A percentile compares a stretch with the other conserved stretches of the same genome.
Evolutionary conservation across 1,140 invertebrate genomes (phyloP).

Genomic region (Drosophila burlai): DNA sequence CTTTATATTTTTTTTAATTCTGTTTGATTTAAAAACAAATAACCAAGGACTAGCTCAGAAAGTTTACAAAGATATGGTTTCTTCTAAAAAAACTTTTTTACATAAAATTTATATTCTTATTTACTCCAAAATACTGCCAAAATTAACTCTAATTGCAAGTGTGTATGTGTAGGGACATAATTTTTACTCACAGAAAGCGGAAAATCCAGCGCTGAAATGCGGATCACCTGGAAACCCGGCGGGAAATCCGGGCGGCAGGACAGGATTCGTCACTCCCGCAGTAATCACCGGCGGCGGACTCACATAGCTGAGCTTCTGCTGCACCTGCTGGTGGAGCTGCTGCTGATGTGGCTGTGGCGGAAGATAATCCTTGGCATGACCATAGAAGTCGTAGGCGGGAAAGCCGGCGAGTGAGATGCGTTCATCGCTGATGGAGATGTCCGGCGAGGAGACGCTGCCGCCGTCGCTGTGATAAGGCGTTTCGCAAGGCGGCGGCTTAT

Average conservation of each 20-base stretch:
- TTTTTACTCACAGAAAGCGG: slow-evolving; percentile 78
- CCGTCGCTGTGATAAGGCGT: slow-evolving; percentile 79
- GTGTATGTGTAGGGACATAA: too few relatives aligned
- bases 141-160: too few relatives aligned
- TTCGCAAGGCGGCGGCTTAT: slow-evolving; percentile 51
- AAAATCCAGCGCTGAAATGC: slow-evolving; percentile 78
- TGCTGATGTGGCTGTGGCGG: slow-evolving; percentile 11
- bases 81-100: neutral
- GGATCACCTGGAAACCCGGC: slow-evolving; percentile 66
- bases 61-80: neutral
- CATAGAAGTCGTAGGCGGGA: slow-evolving; percentile 60
- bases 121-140: too few relatives aligned
- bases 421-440: slow-evolving; percentile 80
- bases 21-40: neutral
- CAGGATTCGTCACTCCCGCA: slow-evolving; percentile 26
- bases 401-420: slow-evolving; percentile 50
- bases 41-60: neutral
- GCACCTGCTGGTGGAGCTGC: slow-evolving; percentile 12
- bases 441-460: slow-evolving; percentile 75
- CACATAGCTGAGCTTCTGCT: slow-evolving; percentile 20
- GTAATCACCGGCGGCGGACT: slow-evolving; percentile 13
- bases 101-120: too few relatives aligned
- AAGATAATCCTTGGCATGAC: slow-evolving; percentile 44
- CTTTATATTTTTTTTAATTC: too few relatives aligned
- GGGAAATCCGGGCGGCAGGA: slow-evolving; percentile 51